These are phyloP conservation scores for Helicoverpa assulta DNA, from an alignment of 2,888 invertebrate species.

Conservation along the genomic window DNA sequence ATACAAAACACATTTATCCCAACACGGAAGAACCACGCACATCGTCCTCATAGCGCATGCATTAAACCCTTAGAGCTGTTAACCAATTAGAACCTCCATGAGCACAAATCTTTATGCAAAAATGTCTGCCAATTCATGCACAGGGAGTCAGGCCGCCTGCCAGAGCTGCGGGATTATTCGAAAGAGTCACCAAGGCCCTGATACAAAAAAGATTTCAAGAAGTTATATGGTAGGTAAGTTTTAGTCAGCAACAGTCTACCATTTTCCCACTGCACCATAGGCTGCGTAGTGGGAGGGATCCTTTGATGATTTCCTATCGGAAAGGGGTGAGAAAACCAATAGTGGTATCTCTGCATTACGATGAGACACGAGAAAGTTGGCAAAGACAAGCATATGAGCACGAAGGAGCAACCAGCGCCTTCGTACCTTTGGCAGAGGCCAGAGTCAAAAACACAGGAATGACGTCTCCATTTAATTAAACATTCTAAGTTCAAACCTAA, in stretches of 20 bases:
- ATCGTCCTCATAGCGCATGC: not conserved
- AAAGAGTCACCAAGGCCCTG: too few relatives aligned
- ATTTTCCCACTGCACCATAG: too few relatives aligned
- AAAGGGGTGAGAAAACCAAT: not conserved
- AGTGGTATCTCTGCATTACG: too few relatives aligned
- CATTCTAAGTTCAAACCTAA: constrained; percentile 14
- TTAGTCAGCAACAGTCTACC: too few relatives aligned
- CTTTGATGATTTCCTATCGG: not conserved
- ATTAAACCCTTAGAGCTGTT: not conserved
- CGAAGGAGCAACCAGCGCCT: not conserved
- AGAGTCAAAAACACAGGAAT: too few relatives aligned
- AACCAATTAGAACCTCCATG: too few relatives aligned
- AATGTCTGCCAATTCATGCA: too few relatives aligned
- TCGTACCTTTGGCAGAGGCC: not conserved
- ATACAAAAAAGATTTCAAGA: not conserved
- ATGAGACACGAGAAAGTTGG: not conserved
- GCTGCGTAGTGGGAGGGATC: too few relatives aligned
- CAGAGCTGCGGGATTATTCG: too few relatives aligned
- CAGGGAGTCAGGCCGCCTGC: too few relatives aligned
- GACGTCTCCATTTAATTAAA: too few relatives aligned
- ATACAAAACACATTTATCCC: not conserved
- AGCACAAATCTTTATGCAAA: too few relatives aligned
- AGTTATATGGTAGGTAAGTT: not conserved
- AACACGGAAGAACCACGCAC: not conserved
- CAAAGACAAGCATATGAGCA: not conserved